Base-by-base conservation (phyloP, 1,140 invertebrate genomes). In the Acromyrmex charruanus region DNA sequence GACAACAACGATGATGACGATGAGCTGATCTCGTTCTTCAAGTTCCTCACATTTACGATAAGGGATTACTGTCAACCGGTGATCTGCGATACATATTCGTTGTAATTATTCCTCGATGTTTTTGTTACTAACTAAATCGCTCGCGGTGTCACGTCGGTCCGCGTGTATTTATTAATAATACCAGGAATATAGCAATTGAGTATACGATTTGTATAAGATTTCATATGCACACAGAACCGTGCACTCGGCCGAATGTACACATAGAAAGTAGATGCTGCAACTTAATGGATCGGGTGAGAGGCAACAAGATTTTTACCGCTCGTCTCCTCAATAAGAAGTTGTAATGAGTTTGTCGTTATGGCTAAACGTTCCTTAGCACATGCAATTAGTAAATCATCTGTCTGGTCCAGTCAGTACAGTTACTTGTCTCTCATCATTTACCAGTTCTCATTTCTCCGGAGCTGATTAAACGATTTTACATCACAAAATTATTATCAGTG, bases 61-160 rank as follows among this genome's bases (percentile, higher is more conserved):
- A 39, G 39, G 72, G 69, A 88, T 90, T 90, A 82, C 77, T 88
- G 85, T 89, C 88, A 59, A 68, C 44, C 68, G 7, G 61, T 51
- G 72, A 71, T 87, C 80, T 28, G 21, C 49, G 55, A 58, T 80
- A 59, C 59, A 6, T 77, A 85, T 63, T 25, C 72, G 44, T 63
- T 74, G 49, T 69, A 89, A 86, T 81, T 86, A 88, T 89, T 87
- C 63, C 68, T 61, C 81, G 65, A 86, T 72, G 31, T 88, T 88
- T 69, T 86, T 74, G 65, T 55, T 71, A 65, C 31, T 28, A 51
- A 51, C 55, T 66, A 35, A 77, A 75, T 59, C 59, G 51, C 59
- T 21, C 39, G 69, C n/a, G 49, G 31, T 55, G 28, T 87, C 61
- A 25, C 25, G 80, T 49, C 14, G 69, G 14, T 84, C n/a, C 69